These are phyloP conservation scores for Okapia johnstoni DNA, from an alignment of 2,113 vertebrate species.

Conservation along the genomic window DNA sequence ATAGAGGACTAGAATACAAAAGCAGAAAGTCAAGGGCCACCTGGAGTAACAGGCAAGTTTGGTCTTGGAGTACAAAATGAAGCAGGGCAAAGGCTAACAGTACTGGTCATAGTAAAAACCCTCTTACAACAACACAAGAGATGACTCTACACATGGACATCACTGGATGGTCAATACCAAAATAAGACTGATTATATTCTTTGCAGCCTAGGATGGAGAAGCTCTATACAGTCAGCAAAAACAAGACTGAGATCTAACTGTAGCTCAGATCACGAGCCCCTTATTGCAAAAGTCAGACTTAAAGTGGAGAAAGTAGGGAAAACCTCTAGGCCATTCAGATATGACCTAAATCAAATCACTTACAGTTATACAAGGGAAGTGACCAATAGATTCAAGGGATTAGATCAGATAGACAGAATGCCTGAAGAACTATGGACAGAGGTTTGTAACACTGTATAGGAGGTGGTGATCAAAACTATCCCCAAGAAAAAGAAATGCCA, in stretches of 20 bases:
- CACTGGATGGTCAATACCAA: neutral
- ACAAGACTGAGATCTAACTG: neutral
- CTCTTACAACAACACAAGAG: neutral
- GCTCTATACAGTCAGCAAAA: neutral
- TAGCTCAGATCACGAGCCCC: neutral
- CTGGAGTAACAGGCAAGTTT: neutral
- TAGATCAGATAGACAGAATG: neutral
- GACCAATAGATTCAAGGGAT: neutral
- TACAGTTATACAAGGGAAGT: neutral
- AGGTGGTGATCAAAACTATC: neutral
- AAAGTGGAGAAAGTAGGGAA: neutral
- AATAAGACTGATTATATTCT: neutral
- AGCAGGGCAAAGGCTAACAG: neutral
- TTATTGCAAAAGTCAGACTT: neutral
- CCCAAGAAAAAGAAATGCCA: neutral
- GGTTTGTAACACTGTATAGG: neutral
- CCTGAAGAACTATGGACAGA: neutral
- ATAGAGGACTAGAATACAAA: neutral
- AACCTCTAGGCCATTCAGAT: neutral
- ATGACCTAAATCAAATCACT: neutral
- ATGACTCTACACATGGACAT: neutral
- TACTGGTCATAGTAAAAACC: neutral
- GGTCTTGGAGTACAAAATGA: neutral
- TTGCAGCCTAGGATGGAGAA: neutral
- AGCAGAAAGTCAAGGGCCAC: neutral